These are phyloP conservation scores for Lomographa bimaculata DNA, from an alignment of 2,888 invertebrate species.

Conservation along the genomic window DNA sequence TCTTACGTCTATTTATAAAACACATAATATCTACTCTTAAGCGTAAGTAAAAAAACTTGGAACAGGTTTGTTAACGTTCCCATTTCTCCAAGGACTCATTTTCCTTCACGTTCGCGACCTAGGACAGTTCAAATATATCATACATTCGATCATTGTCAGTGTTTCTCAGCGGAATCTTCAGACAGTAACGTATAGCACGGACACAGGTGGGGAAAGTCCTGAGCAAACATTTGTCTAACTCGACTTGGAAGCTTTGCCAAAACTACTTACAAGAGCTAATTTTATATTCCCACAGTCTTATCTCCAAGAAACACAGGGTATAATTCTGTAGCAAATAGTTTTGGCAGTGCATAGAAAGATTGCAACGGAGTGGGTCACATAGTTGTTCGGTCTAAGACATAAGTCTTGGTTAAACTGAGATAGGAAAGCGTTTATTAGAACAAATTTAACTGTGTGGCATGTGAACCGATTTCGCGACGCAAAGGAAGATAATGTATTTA, in stretches of 20 bases:
- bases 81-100: slow-evolving; percentile 17
- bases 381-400: slow-evolving; percentile 38
- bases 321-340: slow-evolving; percentile 16
- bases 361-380: slow-evolving; percentile 34
- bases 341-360: slow-evolving; percentile 17
- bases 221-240: slow-evolving; percentile 59
- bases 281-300: slow-evolving; percentile 26
- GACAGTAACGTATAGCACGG: slow-evolving; percentile 53
- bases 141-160: slow-evolving; percentile 58
- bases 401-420: slow-evolving; percentile 36
- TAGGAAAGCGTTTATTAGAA: slow-evolving; percentile 39
- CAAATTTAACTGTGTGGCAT: slow-evolving; percentile 24
- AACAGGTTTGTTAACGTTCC: no score
- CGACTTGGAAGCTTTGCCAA: slow-evolving; percentile 41
- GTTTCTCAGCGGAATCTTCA: slow-evolving; percentile 40
- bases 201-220: slow-evolving; percentile 54
- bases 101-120: slow-evolving; percentile 10
- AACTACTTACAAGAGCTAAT: slow-evolving; percentile 28
- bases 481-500: no score
- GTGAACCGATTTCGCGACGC: no score
- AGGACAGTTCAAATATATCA: slow-evolving; percentile 27
- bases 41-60: no score
- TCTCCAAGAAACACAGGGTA: slow-evolving; percentile 28
- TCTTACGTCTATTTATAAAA: no score
- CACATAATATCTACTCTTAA: no score